A percentile compares a stretch with the other conserved stretches of the same genome.
Evolutionary conservation across 1,140 invertebrate genomes (phyloP).

Genomic region (Pachypsylla venusta): DNA sequence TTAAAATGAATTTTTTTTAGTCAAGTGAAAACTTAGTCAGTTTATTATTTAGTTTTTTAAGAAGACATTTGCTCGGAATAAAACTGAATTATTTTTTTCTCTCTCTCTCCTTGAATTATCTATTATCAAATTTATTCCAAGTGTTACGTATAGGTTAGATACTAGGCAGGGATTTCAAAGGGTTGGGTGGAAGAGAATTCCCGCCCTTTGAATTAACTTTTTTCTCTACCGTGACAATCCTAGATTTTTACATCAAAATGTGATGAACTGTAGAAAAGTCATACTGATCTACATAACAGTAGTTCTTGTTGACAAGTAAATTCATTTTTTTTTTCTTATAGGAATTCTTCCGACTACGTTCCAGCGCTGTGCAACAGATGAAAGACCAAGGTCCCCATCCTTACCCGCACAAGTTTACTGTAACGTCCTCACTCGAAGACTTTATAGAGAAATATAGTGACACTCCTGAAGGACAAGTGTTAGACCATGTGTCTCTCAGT

Average conservation of each 20-base stretch:
- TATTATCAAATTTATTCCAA: too few relatives aligned
- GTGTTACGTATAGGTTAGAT: neutral
- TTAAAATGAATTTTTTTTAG: too few relatives aligned
- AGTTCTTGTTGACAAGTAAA: conserved; percentile 6
- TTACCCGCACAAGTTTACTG: conserved; percentile 98
- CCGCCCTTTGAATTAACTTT: neutral
- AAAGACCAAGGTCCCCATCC: conserved; percentile 67
- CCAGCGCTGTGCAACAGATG: conserved; percentile 52
- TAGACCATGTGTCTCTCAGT: conserved; percentile 52
- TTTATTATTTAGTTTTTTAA: too few relatives aligned
- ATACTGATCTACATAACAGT: conserved; percentile 1
- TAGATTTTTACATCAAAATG: neutral
- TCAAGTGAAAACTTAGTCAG: too few relatives aligned
- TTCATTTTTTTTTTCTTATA: conserved; percentile 28
- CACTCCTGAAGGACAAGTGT: conserved; percentile 53
- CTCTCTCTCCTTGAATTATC: too few relatives aligned
- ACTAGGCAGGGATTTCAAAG: too few relatives aligned
- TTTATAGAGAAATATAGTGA: conserved; percentile 78
- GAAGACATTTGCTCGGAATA: too few relatives aligned
- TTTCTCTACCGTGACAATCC: neutral
- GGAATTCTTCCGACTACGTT: conserved; percentile 81
- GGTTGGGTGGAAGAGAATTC: too few relatives aligned
- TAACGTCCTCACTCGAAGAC: conserved; percentile 70
- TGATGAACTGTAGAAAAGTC: neutral
- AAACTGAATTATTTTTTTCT: too few relatives aligned